Evolutionary conservation across 1,140 invertebrate species (phyloP).

Genomic region (Drosophila rhopaloa): DNA sequence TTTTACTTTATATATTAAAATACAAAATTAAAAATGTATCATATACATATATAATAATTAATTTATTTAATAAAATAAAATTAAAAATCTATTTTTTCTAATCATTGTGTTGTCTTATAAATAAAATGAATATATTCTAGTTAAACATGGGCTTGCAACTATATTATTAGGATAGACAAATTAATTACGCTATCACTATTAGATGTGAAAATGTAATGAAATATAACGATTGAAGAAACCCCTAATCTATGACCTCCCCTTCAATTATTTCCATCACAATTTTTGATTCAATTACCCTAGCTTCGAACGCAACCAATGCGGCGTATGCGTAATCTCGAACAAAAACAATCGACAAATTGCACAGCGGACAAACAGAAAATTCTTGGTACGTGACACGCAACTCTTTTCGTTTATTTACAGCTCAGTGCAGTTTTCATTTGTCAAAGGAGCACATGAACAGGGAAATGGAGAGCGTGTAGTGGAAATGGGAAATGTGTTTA

Average conservation of each 20-base stretch:
- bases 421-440: conserved; percentile 53
- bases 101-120: too few species aligned
- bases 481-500: conserved; percentile 48
- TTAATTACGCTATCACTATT: too few species aligned
- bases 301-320: conserved; percentile 4
- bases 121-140: too few species aligned
- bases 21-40: too few species aligned
- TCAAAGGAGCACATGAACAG: conserved; percentile 26
- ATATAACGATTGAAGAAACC: not conserved
- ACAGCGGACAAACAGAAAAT: conserved; percentile 32
- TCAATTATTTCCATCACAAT: conserved; percentile 19
- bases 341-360: conserved; percentile 49
- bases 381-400: conserved; percentile 45
- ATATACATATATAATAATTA: too few species aligned
- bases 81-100: too few species aligned
- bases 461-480: not conserved
- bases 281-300: conserved; percentile 8
- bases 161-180: too few species aligned
- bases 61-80: too few species aligned
- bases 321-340: conserved; percentile 35
- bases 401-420: conserved; percentile 45
- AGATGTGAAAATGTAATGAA: too few species aligned
- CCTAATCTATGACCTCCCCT: not conserved
- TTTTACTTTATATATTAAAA: too few species aligned
- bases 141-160: too few species aligned